Evolutionary conservation across 2,888 invertebrate genomes (phyloP), one percentile per base, ranked within the genome.

Genomic region (Hypena proboscidalis): DNA sequence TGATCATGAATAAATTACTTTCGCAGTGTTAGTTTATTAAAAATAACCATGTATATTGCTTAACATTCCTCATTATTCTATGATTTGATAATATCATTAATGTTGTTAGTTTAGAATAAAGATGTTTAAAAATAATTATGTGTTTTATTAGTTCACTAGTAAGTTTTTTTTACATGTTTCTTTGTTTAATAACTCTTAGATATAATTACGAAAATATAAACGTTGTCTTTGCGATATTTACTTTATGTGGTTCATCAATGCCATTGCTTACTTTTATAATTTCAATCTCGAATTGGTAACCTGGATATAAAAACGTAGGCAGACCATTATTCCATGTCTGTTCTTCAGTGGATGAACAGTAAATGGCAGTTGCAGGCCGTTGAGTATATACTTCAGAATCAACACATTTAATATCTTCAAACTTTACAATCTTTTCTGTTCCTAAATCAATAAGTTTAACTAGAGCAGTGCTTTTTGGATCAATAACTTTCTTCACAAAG

Each of bases 401-500:
- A 0, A 58, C 40, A 9, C 32, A 13, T 36, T 30, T 49, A 9
- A 61, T 17, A 8, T 15, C 11, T 3, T 21, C 19, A 23, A 35
- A 46, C 14, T 8, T 1, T 17, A 23, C 23, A 37, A 49, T 37
- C n/a, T 46, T 8, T n/a, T 45, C 44, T 21, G 14, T 40, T 2
- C 61, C 62, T 32, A 23, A 44, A 10, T 61, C 61, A 5, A 61
- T 31, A 7, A 61, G 58, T 21, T 49, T 34, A 2, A 52, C 35
- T 17, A 44, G 2, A 13, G 42, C 58, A 2, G 6, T 61, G 1
- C 21, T 26, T 13, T 36, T 14, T 21, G 41, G 36, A 6, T 22
- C 22, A 21, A n/a, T 36, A 0, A 57, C 15, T 22, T 37, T 23
- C 23, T 34, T 41, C 5, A 61, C 32, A 11, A 33, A 23, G 2